Evolutionary conservation across 2,888 invertebrate species (phyloP).

Genomic region (Leptinotarsa haldemani): DNA sequence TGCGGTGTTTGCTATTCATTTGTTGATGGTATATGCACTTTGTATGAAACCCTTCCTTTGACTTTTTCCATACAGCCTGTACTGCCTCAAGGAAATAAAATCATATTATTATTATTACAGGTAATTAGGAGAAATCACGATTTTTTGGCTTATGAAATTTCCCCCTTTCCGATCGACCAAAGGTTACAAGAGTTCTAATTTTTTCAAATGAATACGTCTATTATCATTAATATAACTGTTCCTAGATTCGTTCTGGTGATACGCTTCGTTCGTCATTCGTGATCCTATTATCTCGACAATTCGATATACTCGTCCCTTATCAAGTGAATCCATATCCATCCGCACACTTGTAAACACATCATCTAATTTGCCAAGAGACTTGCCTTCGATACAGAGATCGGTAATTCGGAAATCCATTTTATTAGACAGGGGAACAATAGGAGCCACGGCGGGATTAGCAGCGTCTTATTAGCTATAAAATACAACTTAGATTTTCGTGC

Average conservation of each 20-base stretch:
- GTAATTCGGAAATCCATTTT: constrained; percentile 62
- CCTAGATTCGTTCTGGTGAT: too few relatives aligned
- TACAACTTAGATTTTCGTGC: constrained; percentile 61
- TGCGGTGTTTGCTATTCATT: too few relatives aligned
- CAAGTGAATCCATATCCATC: constrained; percentile 25
- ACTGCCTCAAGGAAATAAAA: too few relatives aligned
- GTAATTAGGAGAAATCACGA: too few relatives aligned
- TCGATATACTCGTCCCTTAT: not conserved
- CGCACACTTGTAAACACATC: constrained; percentile 28
- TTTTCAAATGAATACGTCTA: not conserved
- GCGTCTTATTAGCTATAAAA: constrained; percentile 64
- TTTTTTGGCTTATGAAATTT: too few relatives aligned
- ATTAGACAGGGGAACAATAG: constrained; percentile 57
- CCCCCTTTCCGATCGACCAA: too few relatives aligned
- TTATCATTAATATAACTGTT: too few relatives aligned
- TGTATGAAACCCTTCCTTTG: too few relatives aligned
- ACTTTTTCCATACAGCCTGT: too few relatives aligned
- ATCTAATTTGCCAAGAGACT: constrained; percentile 32
- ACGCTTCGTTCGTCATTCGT: not conserved
- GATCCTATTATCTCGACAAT: not conserved
- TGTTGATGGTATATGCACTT: too few relatives aligned
- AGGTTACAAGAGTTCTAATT: too few relatives aligned
- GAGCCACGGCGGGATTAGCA: constrained; percentile 49
- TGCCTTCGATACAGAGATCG: constrained; percentile 45
- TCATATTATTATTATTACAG: too few relatives aligned